Evolutionary conservation across 2,113 vertebrate species (phyloP).

Genomic region (Parus major): DNA sequence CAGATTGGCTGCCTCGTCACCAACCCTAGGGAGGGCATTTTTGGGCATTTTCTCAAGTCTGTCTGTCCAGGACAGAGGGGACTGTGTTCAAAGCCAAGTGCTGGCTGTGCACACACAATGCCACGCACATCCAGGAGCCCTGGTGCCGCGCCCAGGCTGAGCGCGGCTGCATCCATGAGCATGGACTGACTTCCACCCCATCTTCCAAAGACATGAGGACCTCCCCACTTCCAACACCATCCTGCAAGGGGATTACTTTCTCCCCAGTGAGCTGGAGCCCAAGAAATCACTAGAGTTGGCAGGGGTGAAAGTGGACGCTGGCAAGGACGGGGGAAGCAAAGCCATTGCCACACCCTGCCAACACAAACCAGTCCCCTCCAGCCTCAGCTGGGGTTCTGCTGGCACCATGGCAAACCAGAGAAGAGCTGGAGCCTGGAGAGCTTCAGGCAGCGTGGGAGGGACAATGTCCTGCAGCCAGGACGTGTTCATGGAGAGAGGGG

Average conservation of each 20-base stretch:
- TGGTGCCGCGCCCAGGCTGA: neutral
- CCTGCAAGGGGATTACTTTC: neutral
- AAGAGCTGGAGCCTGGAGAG: neutral
- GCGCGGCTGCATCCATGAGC: neutral
- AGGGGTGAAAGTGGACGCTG: neutral
- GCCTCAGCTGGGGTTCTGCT: neutral
- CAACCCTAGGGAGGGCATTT: neutral
- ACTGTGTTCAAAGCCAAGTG: neutral
- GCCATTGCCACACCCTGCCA: neutral
- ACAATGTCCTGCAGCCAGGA: neutral
- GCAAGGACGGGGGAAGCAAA: neutral
- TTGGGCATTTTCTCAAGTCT: neutral
- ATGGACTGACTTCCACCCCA: neutral
- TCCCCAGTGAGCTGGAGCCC: neutral
- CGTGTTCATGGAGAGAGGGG: neutral
- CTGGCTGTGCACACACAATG: accelerated
- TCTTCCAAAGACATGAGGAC: neutral
- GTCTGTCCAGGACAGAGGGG: neutral
- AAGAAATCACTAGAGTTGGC: neutral
- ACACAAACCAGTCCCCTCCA: neutral
- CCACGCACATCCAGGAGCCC: neutral
- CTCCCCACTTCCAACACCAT: neutral
- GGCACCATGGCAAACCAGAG: neutral
- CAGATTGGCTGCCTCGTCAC: neutral
- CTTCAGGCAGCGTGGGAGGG: neutral